Percentiles rank a stretch among this genome's conserved stretches.
Evolutionary conservation across 1,140 invertebrate genomes (phyloP).

Genomic region (Lasaia peninsularis): DNA sequence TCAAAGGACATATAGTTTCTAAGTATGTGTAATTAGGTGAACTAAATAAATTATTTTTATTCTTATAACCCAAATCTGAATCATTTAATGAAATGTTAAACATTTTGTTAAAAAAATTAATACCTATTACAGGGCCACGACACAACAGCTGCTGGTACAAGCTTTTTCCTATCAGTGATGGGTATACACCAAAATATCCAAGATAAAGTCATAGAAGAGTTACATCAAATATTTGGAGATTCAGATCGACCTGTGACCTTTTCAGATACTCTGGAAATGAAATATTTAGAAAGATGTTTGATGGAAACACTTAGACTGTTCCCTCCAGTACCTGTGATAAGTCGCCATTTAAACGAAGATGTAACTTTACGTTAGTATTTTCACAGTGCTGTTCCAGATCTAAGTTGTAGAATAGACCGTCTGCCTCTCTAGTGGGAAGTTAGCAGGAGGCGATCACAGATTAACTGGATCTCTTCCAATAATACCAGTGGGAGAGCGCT

Average conservation of each 20-base stretch:
- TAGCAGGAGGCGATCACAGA: no score
- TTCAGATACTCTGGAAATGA: conserved; percentile 89
- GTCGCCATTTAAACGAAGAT: conserved; percentile 84
- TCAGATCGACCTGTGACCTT: conserved; percentile 85
- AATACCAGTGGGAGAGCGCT: no score
- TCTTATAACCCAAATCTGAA: no score
- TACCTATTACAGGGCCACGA: conserved; percentile 88
- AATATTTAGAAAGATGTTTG: conserved; percentile 88
- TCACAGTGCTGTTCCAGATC: no score
- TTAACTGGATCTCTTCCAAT: no score
- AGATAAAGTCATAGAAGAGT: conserved; percentile 85
- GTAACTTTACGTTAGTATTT: conserved; percentile 80
- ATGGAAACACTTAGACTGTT: conserved; percentile 87
- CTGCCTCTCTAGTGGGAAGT: no score
- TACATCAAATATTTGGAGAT: conserved; percentile 87
- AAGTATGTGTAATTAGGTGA: no score
- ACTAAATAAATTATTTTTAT: no score
- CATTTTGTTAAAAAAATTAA: no score
- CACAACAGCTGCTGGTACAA: conserved; percentile 89
- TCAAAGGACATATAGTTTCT: no score
- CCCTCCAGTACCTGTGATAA: conserved; percentile 90
- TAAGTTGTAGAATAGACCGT: not conserved
- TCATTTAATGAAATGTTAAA: no score
- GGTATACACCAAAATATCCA: conserved; percentile 87
- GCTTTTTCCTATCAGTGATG: conserved; percentile 87